Evolutionary conservation across 2,113 vertebrate species (phyloP).

Genomic region (Natator depressus): DNA sequence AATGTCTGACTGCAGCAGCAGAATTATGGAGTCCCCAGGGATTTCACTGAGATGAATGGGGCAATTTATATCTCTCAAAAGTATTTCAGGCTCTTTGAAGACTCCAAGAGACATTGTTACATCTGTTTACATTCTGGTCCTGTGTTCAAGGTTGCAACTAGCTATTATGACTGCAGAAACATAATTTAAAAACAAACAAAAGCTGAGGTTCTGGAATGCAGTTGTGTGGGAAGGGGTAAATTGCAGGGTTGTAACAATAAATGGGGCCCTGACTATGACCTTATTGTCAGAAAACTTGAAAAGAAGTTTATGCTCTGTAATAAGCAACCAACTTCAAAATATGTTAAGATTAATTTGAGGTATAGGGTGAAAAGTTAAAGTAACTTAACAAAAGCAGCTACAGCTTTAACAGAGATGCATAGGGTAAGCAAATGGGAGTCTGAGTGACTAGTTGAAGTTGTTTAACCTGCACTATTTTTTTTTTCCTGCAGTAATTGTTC

Average conservation of each 20-base stretch:
- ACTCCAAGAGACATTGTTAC: neutral
- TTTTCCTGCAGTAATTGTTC: conserved; percentile 61
- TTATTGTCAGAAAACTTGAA: neutral
- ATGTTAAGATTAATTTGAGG: neutral
- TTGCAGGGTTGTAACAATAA: neutral
- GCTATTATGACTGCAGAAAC: neutral
- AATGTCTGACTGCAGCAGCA: neutral
- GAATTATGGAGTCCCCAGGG: neutral
- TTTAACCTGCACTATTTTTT: neutral
- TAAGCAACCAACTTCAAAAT: neutral
- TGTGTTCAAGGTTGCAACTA: neutral
- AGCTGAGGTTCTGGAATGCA: neutral
- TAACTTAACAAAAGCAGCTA: fast-evolving
- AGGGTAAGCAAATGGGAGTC: too few relatives aligned
- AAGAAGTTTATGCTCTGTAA: neutral
- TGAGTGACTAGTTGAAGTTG: neutral
- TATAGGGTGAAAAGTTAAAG: neutral
- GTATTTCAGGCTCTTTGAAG: neutral
- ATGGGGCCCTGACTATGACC: neutral
- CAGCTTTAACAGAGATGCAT: neutral
- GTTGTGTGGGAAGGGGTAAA: neutral
- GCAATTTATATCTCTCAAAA: neutral
- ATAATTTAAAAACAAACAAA: neutral
- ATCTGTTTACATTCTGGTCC: neutral
- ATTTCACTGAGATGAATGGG: neutral